Evolutionary conservation across 2,797 vertebrate species (phyloP).

Genomic region (Platalea minor): DNA sequence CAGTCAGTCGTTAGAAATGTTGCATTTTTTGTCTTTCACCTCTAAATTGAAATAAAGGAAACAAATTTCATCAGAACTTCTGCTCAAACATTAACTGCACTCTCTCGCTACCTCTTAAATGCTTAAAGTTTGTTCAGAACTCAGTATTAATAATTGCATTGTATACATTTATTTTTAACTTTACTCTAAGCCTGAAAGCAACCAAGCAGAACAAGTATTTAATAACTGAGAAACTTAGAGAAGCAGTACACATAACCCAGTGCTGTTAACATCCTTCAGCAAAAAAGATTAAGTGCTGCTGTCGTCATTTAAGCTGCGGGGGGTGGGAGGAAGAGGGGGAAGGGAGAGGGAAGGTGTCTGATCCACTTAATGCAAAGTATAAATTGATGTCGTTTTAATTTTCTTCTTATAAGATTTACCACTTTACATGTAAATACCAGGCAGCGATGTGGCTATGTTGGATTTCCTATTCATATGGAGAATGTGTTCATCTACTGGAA

Average conservation of each 20-base stretch:
- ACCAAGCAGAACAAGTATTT: conserved; percentile 45
- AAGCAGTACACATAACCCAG: background rate
- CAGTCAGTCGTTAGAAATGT: background rate
- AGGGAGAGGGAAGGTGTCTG: conserved; percentile 32
- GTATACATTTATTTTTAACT: conserved; percentile 26
- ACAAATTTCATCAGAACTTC: background rate
- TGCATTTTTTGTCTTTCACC: background rate
- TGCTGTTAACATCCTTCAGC: conserved; percentile 32
- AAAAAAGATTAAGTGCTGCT: conserved; percentile 47
- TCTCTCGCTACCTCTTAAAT: background rate
- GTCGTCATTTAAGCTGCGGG: conserved; percentile 1
- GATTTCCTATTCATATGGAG: conserved; percentile 31
- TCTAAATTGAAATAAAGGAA: background rate
- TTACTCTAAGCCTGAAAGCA: conserved; percentile 21
- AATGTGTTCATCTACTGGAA: conserved; percentile 48
- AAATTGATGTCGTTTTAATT: conserved; percentile 60
- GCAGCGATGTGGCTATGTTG: background rate
- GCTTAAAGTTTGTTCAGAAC: background rate
- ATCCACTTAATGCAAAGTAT: conserved; percentile 55
- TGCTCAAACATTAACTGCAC: background rate
- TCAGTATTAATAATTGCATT: background rate
- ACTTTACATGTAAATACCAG: conserved; percentile 61
- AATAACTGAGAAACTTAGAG: conserved; percentile 38
- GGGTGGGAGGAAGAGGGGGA: background rate
- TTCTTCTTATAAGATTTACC: conserved; percentile 60